Conservation (phyloP, 2,797 vertebrate species). For the Poliocrania exsul region DNA sequence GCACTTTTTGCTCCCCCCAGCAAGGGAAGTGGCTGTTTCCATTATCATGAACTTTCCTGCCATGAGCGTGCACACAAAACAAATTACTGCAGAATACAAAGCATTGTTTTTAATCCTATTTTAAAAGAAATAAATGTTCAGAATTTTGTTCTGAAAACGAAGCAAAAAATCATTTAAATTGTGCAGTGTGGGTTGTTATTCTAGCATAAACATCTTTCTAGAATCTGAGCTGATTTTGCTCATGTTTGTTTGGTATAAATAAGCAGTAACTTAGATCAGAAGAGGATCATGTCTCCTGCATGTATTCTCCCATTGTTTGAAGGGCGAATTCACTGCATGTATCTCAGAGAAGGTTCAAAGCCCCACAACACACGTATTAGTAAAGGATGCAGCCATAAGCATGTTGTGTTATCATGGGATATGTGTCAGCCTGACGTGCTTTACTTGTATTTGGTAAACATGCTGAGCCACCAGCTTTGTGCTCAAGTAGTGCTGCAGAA, state of each 20-base stretch:
- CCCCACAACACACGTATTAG: neutral
- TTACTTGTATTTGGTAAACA: neutral
- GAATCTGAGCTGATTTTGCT: neutral
- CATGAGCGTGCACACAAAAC: neutral
- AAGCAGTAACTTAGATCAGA: neutral
- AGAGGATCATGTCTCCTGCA: neutral
- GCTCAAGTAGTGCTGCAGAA: neutral
- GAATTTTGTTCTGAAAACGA: neutral
- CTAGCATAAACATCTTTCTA: neutral
- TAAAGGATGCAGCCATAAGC: neutral
- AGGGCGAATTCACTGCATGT: neutral
- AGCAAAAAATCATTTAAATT: neutral
- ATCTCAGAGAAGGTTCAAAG: neutral
- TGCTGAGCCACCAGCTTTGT: fast-evolving
- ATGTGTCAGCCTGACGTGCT: neutral
- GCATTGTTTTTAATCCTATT: neutral
- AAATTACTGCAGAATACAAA: neutral
- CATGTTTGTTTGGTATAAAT: neutral
- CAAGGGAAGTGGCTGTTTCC: neutral
- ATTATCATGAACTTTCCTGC: neutral
- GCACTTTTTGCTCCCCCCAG: neutral
- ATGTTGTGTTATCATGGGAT: neutral
- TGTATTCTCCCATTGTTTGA: neutral
- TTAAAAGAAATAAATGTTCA: neutral
- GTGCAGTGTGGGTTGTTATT: neutral